Evolutionary conservation across 2,888 invertebrate species (phyloP), one percentile per base, ranked within the genome.

Genomic region (Rhodophaea formosa): DNA sequence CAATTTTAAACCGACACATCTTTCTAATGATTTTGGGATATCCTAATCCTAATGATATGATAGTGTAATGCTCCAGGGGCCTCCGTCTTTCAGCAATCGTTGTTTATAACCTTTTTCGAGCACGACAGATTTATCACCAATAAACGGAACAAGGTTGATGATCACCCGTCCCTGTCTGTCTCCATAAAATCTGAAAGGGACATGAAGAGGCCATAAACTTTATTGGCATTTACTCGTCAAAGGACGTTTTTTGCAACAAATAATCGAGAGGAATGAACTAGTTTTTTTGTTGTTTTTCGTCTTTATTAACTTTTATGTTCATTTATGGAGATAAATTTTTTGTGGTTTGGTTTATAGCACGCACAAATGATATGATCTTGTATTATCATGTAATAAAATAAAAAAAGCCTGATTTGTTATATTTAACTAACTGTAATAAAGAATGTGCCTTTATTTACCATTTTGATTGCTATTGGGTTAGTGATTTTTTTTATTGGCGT

Each of bases 131-230:
- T 65, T 63, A 70, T 70, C 61, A 59, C 63, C 60, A 67, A 70
- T 74, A 74, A 74, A 75, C 46, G 54, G 53, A 23, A 56, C 58
- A 59, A 58, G 57, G 63, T 60, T 63, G 56, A 61, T 59, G 56
- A 64, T 69, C 15, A 15, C n/a, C 59, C 58, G 17, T 70, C 72
- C 68, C 65, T 60, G 51, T 66, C 61, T 65, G 56, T 64, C 67
- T 56, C 62, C 55, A 69, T 78, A 77, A 77, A 77, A 70, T 70
- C 70, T 66, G 62, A 76, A 74, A 72, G 70, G 71, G 71, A 75
- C 66, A 71, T 70, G 65, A 70, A 64, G 66, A 53, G 56, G 35
- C 64, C 60, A 64, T 74, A 69, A 71, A 75, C 8, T 77, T 75
- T 75, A 76, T 69, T 64, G 68, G 51, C 64, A 52, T 66, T 68